Percentiles rank a stretch among this genome's conserved stretches.
Conservation (phyloP, 2,888 invertebrate genomes). For the Calameuta filiformis region DNA sequence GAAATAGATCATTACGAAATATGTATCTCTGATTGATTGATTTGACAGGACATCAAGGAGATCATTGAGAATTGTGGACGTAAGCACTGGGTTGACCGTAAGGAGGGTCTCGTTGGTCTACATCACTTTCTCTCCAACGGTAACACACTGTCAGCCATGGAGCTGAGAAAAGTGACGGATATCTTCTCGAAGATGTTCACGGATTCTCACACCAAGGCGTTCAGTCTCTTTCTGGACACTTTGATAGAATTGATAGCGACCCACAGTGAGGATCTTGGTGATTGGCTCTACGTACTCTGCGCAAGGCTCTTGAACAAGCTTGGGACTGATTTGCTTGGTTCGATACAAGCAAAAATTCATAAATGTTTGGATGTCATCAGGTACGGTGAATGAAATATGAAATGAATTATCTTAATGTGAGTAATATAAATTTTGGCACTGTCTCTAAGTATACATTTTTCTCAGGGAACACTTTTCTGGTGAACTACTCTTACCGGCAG, state of each 20-base stretch:
- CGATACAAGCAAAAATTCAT: constrained; percentile 90
- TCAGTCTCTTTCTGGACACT: constrained; percentile 92
- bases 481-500: constrained; percentile 71
- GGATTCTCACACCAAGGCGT: constrained; percentile 95
- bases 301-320: constrained; percentile 89
- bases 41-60: constrained; percentile 79
- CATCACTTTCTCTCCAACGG: constrained; percentile 81
- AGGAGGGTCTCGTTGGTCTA: constrained; percentile 89
- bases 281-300: constrained; percentile 93
- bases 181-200: constrained; percentile 97
- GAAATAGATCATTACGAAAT: neutral
- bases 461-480: constrained; percentile 71
- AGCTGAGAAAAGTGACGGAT: constrained; percentile 88
- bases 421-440: neutral
- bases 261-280: constrained; percentile 88
- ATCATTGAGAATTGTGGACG: constrained; percentile 90
- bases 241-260: constrained; percentile 88
- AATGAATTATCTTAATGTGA: neutral
- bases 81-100: constrained; percentile 94
- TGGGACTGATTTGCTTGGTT: constrained; percentile 91
- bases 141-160: constrained; percentile 74
- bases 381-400: constrained; percentile 53
- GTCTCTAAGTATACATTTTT: constrained; percentile 21
- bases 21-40: neutral
- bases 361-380: constrained; percentile 84